Percentiles rank a stretch among this genome's conserved stretches.
Conservation (phyloP, 2,888 invertebrate species). For the Serripes groenlandicus region DNA sequence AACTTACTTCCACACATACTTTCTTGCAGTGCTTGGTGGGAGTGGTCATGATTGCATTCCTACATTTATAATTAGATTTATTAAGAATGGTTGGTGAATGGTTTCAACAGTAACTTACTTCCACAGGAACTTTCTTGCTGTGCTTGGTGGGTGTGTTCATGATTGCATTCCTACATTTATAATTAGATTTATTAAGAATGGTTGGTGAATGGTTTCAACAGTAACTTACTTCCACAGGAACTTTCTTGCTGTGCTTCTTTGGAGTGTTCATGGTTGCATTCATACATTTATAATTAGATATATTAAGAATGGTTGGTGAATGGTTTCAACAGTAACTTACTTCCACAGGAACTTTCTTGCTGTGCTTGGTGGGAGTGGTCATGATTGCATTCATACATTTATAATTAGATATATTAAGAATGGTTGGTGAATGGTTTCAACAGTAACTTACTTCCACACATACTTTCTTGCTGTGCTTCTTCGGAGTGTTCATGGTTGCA, state of each 20-base stretch:
- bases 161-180: constrained; percentile 46
- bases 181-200: no score
- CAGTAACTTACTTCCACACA: constrained; percentile 64
- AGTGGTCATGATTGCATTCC: no score
- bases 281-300: no score
- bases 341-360: constrained; percentile 64
- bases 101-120: constrained; percentile 69
- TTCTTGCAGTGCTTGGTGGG: no score
- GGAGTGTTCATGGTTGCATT: constrained; percentile 62
- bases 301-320: no score
- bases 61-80: no score
- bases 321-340: no score
- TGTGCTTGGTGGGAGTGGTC: constrained; percentile 65
- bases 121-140: constrained; percentile 62
- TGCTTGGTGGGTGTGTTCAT: constrained; percentile 67
- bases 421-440: no score
- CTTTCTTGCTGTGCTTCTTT: constrained; percentile 66
- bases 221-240: constrained; percentile 63
- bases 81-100: no score
- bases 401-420: no score
- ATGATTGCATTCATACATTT: constrained; percentile 57
- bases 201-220: no score
- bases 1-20: no score
- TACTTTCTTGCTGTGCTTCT: constrained; percentile 66
- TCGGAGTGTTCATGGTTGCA: constrained; percentile 62